Base-by-base conservation (phyloP, 2,797 vertebrate species). In the Syngnathus rostellatus region DNA sequence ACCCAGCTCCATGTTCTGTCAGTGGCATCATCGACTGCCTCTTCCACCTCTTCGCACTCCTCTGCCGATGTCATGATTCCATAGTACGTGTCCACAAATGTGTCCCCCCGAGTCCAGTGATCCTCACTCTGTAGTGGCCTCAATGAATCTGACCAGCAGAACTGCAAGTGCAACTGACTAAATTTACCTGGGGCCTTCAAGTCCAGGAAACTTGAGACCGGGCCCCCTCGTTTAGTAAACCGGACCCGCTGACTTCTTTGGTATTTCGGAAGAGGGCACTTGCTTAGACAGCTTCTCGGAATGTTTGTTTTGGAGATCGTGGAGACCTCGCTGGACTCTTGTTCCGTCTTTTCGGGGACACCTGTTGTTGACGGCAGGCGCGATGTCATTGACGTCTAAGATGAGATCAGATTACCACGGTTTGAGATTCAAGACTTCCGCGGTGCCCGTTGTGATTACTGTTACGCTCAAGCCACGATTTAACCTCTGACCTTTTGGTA, bases 1-100 rank as follows among this genome's bases (percentile, higher is more conserved):
- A 92, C 90, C 90, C 90, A 91, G 78, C 85, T 90, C 90, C 89
- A 92, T 71, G 85, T 90, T 77, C 81, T 87, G 66, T 87, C 86
- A 19, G 57, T 53, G 64, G 48, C 70, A 73, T 86, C 74, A 1
- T 69, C 82, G 62, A 51, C 75, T 43, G 78, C 68, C 55, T 86
- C 86, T 55, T 86, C 76, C 6, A 85, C 66, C 53, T 89, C 85
- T 61, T 87, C 88, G 61, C 69, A 82, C 62, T 81, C 80, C 63
- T 85, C 86, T 23, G 71, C 46, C 55, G 85, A 81, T 80, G 65
- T 84, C 86, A 87, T 86, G 70, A 76, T 81, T 83, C 79, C 86
- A 86, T 88, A 19, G 41, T 81, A 67, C 50, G 50, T 11, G 21
- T 50, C 48, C 48, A n/a, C 48, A n/a, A 21, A 53, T 11, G 21